A percentile compares a stretch with the other conserved stretches of the same genome.
Conservation (phyloP, 2,888 invertebrate genomes). For the Xestia ashworthii region DNA sequence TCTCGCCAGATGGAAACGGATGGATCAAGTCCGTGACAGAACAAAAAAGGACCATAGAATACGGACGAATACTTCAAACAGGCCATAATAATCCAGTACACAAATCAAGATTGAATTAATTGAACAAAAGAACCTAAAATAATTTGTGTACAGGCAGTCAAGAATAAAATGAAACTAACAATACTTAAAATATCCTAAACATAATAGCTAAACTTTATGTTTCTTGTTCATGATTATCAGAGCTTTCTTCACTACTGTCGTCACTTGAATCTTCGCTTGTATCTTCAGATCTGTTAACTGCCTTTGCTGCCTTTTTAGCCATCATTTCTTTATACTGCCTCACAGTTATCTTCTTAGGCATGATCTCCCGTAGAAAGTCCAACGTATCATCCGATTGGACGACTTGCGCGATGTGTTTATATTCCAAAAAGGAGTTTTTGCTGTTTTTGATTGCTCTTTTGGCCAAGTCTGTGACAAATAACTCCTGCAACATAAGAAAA, state of each 20-base stretch:
- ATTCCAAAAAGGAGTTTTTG: slow-evolving; percentile 90
- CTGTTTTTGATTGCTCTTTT: slow-evolving; percentile 91
- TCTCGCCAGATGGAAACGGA: neutral
- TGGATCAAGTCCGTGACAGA: neutral
- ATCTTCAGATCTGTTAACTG: slow-evolving; percentile 76
- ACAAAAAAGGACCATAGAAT: neutral
- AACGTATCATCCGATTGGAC: slow-evolving; percentile 92
- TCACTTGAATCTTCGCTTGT: slow-evolving; percentile 83
- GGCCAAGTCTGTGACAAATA: slow-evolving; percentile 93
- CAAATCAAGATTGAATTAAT: slow-evolving; percentile 5
- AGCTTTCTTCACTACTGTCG: slow-evolving; percentile 79
- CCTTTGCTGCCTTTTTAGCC: slow-evolving; percentile 89
- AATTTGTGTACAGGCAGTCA: neutral
- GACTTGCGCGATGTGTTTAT: slow-evolving; percentile 93
- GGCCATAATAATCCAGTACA: neutral
- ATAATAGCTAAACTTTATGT: slow-evolving; percentile 38
- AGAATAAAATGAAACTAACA: slow-evolving; percentile 10
- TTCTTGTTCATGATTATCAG: slow-evolving; percentile 80
- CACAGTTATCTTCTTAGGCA: slow-evolving; percentile 94
- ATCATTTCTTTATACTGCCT: slow-evolving; percentile 92
- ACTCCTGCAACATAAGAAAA: slow-evolving; percentile 88
- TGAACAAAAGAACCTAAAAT: neutral
- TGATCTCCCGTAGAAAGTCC: slow-evolving; percentile 93
- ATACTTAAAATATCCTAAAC: slow-evolving; percentile 19
- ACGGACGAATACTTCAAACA: neutral